Percentiles rank a stretch among this genome's conserved stretches.
These are phyloP conservation scores for Micoletzkya japonica DNA, from an alignment of 2,888 invertebrate genomes.

Conservation along the genomic window DNA sequence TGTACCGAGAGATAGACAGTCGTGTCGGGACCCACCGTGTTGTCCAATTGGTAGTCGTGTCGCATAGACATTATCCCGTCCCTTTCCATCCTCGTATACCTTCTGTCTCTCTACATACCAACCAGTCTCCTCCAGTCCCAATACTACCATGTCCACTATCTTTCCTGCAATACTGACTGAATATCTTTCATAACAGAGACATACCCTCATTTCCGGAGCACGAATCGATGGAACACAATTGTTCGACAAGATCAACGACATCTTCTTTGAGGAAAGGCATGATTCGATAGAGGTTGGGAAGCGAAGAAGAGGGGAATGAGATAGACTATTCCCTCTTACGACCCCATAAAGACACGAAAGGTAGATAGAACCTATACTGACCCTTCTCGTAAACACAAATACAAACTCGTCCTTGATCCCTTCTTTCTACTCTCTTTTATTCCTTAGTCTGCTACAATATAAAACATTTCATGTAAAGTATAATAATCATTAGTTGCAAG, in stretches of 20 bases:
- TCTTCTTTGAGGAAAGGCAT: neutral
- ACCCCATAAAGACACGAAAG: no score
- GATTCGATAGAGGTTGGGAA: neutral
- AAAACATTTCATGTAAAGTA: no score
- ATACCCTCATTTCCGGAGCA: constrained; percentile 15
- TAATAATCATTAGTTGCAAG: no score
- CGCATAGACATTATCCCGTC: constrained; percentile 19
- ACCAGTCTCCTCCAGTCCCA: constrained; percentile 36
- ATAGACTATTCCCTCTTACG: no score
- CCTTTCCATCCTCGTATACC: constrained; percentile 22
- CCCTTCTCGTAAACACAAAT: no score
- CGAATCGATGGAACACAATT: constrained; percentile 22
- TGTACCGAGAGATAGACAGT: constrained; percentile 28
- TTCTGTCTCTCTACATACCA: constrained; percentile 23
- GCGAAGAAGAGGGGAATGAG: no score
- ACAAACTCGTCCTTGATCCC: no score
- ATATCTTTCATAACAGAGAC: neutral
- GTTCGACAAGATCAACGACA: constrained; percentile 15
- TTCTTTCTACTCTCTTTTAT: no score
- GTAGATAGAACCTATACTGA: no score
- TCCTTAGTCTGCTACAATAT: no score
- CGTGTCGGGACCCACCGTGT: neutral
- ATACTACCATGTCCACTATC: constrained; percentile 39
- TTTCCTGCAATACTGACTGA: constrained; percentile 40
- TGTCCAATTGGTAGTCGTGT: constrained; percentile 11